Conservation (phyloP, 2,888 invertebrate species). For the Glaucopsyche alexis region DNA sequence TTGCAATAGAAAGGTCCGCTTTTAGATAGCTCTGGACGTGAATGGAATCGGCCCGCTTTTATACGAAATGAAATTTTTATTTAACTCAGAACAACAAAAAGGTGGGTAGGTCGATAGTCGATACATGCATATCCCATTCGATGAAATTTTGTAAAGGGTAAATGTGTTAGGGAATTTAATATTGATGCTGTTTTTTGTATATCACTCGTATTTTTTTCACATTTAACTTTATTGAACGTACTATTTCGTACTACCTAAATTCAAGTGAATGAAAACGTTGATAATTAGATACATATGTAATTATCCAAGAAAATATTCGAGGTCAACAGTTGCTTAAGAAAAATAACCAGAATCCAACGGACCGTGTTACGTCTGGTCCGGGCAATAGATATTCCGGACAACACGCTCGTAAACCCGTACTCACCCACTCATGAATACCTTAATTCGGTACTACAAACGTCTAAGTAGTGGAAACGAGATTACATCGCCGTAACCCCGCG, state of each 20-base stretch:
- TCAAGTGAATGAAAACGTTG: not conserved
- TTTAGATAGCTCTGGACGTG: constrained; percentile 17
- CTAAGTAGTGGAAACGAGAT: constrained; percentile 62
- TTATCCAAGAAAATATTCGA: not conserved
- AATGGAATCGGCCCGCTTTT: constrained; percentile 16
- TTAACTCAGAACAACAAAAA: constrained; percentile 22
- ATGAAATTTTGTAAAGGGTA: constrained; percentile 8
- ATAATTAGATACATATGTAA: no score
- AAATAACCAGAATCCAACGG: constrained; percentile 19
- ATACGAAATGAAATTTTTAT: constrained; percentile 28
- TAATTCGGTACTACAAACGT: constrained; percentile 65
- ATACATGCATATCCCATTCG: not conserved
- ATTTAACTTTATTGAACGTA: no score
- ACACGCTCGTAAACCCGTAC: constrained; percentile 70
- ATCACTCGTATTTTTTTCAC: not conserved
- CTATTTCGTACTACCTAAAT: not conserved
- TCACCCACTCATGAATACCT: constrained; percentile 75
- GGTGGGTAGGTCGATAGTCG: not conserved
- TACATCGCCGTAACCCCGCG: constrained; percentile 25
- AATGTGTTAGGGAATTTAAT: constrained; percentile 39
- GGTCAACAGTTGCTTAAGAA: constrained; percentile 49
- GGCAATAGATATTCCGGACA: constrained; percentile 34
- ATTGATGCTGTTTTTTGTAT: constrained; percentile 38
- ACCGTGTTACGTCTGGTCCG: constrained; percentile 14
- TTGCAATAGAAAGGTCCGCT: constrained; percentile 16